Percentiles rank a stretch among this genome's conserved stretches.
Evolutionary conservation across 2,113 vertebrate genomes (phyloP).

Genomic region (Coptodon bakossiorum): DNA sequence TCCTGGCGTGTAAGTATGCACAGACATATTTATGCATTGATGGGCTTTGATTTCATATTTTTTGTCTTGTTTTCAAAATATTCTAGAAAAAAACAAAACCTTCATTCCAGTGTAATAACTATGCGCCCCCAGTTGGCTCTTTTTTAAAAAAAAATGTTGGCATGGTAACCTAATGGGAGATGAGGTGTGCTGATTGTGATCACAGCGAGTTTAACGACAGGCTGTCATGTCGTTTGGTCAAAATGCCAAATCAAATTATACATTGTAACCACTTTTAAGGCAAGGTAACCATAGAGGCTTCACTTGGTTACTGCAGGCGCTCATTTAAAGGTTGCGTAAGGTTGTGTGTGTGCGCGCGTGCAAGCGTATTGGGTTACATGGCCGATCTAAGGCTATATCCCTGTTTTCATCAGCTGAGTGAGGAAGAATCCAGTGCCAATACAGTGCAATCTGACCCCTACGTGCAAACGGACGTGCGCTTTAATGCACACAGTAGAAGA

Average conservation of each 20-base stretch:
- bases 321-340: conserved; percentile 31
- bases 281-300: conserved; percentile 7
- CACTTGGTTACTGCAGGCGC: not conserved
- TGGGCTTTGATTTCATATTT: not conserved
- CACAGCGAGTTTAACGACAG: not conserved
- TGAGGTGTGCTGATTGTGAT: conserved; percentile 6
- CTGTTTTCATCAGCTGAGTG: conserved; percentile 57
- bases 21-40: not conserved
- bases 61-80: not conserved
- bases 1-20: not conserved
- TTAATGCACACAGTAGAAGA: conserved; percentile 1
- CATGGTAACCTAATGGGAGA: not conserved
- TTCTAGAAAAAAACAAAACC: not conserved
- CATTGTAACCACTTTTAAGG: conserved; percentile 4
- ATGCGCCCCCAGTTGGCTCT: not conserved
- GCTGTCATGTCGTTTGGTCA: not conserved
- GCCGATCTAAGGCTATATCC: conserved; percentile 34
- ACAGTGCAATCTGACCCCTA: conserved; percentile 44
- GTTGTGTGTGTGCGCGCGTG: not conserved
- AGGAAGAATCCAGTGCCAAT: conserved; percentile 23
- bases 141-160: not conserved
- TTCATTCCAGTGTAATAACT: not conserved
- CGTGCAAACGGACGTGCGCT: not conserved
- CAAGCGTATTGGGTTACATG: conserved; percentile 41
- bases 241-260: conserved; percentile 21